Evolutionary conservation across 2,888 invertebrate species (phyloP).

Genomic region (Ennomos erosarius): DNA sequence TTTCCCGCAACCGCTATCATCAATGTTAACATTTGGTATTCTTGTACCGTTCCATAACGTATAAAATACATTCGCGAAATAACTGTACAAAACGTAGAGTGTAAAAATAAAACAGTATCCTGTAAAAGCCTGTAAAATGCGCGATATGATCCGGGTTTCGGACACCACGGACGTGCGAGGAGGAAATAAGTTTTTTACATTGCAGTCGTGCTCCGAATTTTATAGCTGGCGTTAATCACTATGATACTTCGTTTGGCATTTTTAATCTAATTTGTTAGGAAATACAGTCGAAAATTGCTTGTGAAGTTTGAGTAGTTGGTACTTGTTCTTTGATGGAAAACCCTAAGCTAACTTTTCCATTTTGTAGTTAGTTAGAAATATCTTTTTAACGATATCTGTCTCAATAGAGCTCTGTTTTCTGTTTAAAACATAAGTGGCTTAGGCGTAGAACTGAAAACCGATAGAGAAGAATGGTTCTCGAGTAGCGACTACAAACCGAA

Average conservation of each 20-base stretch:
- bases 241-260: constrained; percentile 3
- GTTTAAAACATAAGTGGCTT: too few relatives aligned
- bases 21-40: constrained; percentile 14
- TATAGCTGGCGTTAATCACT: constrained; percentile 17
- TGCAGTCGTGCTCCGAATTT: constrained; percentile 23
- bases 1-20: constrained; percentile 3
- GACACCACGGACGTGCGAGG: constrained; percentile 19
- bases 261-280: background rate
- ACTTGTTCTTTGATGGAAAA: too few relatives aligned
- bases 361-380: too few relatives aligned
- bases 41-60: constrained; percentile 1
- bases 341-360: too few relatives aligned
- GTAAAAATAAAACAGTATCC: constrained; percentile 20
- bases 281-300: constrained; percentile 4
- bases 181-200: constrained; percentile 13
- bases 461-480: too few relatives aligned
- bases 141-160: constrained; percentile 30
- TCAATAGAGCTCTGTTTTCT: too few relatives aligned
- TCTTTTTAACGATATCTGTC: too few relatives aligned
- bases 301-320: background rate
- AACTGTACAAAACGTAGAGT: constrained; percentile 4
- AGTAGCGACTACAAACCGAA: too few relatives aligned
- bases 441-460: too few relatives aligned
- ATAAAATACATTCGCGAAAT: constrained; percentile 10
- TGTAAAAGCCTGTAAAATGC: constrained; percentile 20